These are phyloP conservation scores for Coracopsis vasa DNA, from an alignment of 2,113 vertebrate genomes.

Conservation along the genomic window DNA sequence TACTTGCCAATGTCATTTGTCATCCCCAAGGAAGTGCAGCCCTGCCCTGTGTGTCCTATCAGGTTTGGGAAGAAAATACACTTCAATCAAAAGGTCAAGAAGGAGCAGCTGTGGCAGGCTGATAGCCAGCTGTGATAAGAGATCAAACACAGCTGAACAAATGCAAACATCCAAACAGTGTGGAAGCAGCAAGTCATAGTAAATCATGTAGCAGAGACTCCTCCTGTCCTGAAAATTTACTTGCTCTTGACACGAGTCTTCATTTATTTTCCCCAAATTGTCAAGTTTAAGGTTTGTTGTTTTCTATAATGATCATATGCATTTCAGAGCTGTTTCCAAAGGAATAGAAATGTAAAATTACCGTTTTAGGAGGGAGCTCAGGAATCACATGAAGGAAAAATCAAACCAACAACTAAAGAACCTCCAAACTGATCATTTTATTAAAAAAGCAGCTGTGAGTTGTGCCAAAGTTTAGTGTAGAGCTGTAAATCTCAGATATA, in stretches of 20 bases:
- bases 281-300: not conserved
- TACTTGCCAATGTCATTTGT: not conserved
- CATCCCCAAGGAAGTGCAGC: not conserved
- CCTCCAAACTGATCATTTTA: not conserved
- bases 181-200: not conserved
- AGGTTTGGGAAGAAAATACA: not conserved
- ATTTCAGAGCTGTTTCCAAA: not conserved
- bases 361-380: not conserved
- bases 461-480: not conserved
- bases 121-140: not conserved
- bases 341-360: not conserved
- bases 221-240: not conserved
- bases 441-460: not conserved
- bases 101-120: not conserved
- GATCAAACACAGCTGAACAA: not conserved
- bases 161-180: not conserved
- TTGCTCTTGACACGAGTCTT: not conserved
- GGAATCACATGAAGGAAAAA: not conserved
- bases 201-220: not conserved
- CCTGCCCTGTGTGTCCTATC: not conserved
- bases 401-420: not conserved
- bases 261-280: not conserved
- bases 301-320: not conserved
- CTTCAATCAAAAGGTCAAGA: not conserved
- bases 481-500: not conserved